These are phyloP conservation scores for Protula sp. DNA, from an alignment of 2,888 invertebrate genomes.

Conservation along the genomic window DNA sequence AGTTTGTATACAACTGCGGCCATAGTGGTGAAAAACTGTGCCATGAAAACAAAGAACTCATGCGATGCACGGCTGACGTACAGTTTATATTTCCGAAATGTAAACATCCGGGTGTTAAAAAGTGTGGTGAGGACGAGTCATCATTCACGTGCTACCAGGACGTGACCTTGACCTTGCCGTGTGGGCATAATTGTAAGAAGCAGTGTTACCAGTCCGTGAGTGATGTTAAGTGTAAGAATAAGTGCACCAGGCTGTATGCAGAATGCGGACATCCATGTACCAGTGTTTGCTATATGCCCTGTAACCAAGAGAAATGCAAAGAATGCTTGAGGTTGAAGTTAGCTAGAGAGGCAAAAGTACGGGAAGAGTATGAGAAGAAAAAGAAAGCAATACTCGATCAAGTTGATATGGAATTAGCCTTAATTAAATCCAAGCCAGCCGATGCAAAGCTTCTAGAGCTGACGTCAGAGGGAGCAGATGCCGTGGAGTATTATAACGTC, in stretches of 20 bases:
- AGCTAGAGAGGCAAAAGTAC: neutral
- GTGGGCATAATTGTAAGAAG: conserved; percentile 4
- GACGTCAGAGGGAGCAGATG: conserved; percentile 12
- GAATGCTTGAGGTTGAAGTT: conserved; percentile 4
- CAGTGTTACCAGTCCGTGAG: conserved; percentile 2
- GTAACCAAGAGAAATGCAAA: conserved; percentile 6
- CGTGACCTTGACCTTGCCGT: too few relatives aligned
- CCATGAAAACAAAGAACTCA: neutral
- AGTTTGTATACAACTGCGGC: too few relatives aligned
- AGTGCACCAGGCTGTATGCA: conserved; percentile 6
- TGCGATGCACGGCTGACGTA: neutral
- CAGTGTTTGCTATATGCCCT: conserved; percentile 5
- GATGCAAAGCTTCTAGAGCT: neutral
- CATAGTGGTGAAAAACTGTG: neutral
- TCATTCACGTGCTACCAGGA: too few relatives aligned
- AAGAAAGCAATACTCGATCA: neutral
- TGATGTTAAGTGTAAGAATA: conserved; percentile 3
- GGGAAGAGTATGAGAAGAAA: neutral
- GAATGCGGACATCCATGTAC: conserved; percentile 16
- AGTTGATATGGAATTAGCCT: neutral
- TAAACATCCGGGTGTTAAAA: conserved; percentile 3
- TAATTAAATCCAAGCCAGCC: neutral
- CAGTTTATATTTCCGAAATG: conserved; percentile 2
- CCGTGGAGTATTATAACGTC: conserved; percentile 12
- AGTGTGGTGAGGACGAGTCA: conserved; percentile 2